Evolutionary conservation across 2,797 vertebrate species (phyloP), one percentile per base, ranked within the genome.

Genomic region (Danio kyathit): DNA sequence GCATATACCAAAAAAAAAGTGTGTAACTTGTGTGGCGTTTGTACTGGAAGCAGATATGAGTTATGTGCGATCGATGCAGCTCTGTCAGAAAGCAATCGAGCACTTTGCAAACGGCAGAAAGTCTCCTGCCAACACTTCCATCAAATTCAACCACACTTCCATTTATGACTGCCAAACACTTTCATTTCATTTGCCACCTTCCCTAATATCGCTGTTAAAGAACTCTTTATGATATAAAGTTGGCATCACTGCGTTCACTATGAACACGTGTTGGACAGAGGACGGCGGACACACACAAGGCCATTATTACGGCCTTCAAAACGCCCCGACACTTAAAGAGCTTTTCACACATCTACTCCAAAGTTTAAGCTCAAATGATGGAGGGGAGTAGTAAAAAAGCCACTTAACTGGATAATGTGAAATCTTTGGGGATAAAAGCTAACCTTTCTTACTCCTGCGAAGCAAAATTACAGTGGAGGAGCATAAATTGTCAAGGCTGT

Each of bases 361-460:
- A 83, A 81, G 86, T 90, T 91, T 88, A 85, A 88, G 84, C 82
- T 79, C 54, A 75, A 85, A 86, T 87, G 83, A 90, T 83, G 74
- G 80, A 67, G 19, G 46, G 82, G 77, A 88, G 90, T 86, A 87
- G 89, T 91, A 90, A 92, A 91, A 90, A 87, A 89, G 84, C 88
- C 91, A 92, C 90, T 91, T 90, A 91, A 84, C 19, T 21, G 74
- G 63, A 88, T 92, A 92, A 94, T 92, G 90, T 92, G 89, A 59
- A 70, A 91, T 90, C 90, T 91, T 88, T 69, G 85, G 83, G 86
- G 88, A 91, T 89, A 91, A 92, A 92, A 89, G 83, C 85, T 90
- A 90, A 92, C 91, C 93, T 90, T 87, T 90, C 88, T 83, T 83
- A 91, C 89, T 91, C 76, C 81, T 61, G 72, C 60, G 83, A 86